These are phyloP conservation scores for Anastatus disparis DNA, from an alignment of 1,140 invertebrate species.

Conservation along the genomic window DNA sequence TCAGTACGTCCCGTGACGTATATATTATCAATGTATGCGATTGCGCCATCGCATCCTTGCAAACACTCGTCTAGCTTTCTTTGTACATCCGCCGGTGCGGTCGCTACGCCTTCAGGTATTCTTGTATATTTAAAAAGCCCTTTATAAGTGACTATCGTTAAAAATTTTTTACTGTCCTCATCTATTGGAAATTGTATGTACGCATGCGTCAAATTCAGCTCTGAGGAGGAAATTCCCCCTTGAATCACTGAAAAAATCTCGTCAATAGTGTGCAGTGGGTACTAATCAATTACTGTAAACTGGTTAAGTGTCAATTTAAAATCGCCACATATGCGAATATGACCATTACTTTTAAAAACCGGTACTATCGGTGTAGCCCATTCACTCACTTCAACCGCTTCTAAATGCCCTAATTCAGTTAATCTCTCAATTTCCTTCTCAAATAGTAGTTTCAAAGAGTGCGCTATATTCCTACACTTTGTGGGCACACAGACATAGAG, in stretches of 20 bases:
- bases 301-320: slow-evolving; percentile 36
- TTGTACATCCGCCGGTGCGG: slow-evolving; percentile 61
- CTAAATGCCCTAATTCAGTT: slow-evolving; percentile 28
- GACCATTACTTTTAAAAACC: slow-evolving; percentile 56
- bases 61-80: slow-evolving; percentile 57
- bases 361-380: slow-evolving; percentile 40
- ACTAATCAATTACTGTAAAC: slow-evolving; percentile 4
- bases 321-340: slow-evolving; percentile 54
- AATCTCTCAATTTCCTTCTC: slow-evolving; percentile 43
- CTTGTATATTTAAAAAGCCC: slow-evolving; percentile 49
- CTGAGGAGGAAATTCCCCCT: not conserved
- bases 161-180: not conserved
- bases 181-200: slow-evolving; percentile 40
- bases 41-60: slow-evolving; percentile 40
- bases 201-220: slow-evolving; percentile 28
- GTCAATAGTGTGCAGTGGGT: not conserved
- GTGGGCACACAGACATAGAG: too few relatives aligned
- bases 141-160: slow-evolving; percentile 44
- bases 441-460: not conserved
- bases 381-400: slow-evolving; percentile 58
- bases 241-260: not conserved
- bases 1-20: slow-evolving; percentile 3
- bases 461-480: too few relatives aligned
- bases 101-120: slow-evolving; percentile 48
- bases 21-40: slow-evolving; percentile 38